These are phyloP conservation scores for Stegastes partitus DNA, from an alignment of 2,113 vertebrate genomes.

Conservation along the genomic window DNA sequence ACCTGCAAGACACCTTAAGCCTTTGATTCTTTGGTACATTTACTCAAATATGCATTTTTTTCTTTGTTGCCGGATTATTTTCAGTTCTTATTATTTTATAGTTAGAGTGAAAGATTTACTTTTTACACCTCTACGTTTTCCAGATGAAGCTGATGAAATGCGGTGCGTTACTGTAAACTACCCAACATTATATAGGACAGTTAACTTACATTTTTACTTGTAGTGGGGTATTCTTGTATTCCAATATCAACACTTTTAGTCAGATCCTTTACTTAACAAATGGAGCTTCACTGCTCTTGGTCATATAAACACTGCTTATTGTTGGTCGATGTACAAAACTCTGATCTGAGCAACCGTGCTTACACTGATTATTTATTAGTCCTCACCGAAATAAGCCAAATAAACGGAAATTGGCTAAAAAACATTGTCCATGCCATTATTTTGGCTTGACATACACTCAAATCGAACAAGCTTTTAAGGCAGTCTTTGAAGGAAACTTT, in stretches of 20 bases:
- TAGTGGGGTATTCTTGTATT: no score
- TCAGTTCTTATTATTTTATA: no score
- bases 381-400: neutral
- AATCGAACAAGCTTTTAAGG: neutral
- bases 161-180: no score
- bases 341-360: no score
- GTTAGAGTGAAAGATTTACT: neutral
- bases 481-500: conserved; percentile 1
- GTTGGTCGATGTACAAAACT: no score
- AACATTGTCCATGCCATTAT: neutral
- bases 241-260: no score
- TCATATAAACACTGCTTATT: no score
- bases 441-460: neutral
- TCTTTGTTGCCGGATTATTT: neutral
- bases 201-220: no score
- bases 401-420: neutral
- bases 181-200: no score
- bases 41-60: neutral
- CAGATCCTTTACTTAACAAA: no score
- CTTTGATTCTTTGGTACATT: neutral
- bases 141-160: neutral
- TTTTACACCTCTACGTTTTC: neutral
- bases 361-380: neutral
- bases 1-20: neutral
- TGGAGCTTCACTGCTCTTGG: no score